A percentile compares a stretch with the other conserved stretches of the same genome.
Conservation (phyloP, 2,113 vertebrate genomes). For the Myrmecophaga tridactyla region DNA sequence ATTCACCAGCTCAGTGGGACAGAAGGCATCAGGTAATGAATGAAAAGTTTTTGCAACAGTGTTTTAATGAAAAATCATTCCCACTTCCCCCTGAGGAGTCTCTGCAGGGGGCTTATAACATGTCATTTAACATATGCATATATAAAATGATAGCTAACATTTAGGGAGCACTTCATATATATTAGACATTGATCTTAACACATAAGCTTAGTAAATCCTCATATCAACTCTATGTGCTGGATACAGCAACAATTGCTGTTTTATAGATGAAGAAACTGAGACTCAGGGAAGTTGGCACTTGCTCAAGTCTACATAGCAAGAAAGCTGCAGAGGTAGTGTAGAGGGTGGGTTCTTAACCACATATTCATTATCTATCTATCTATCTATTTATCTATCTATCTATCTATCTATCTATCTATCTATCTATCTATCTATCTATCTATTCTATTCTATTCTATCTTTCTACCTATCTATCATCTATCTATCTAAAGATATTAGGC, state of each 20-base stretch:
- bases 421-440: neutral
- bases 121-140: neutral
- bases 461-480: neutral
- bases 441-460: too few relatives aligned
- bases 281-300: neutral
- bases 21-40: neutral
- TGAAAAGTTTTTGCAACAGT: neutral
- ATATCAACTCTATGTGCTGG: neutral
- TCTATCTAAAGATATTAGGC: neutral
- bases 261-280: neutral
- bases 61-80: conserved; percentile 13
- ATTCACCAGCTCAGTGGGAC: neutral
- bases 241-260: neutral
- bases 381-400: neutral
- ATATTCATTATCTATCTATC: neutral
- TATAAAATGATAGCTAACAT: neutral
- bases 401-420: neutral
- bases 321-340: neutral
- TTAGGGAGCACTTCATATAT: neutral
- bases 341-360: neutral
- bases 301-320: neutral
- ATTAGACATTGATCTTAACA: neutral
- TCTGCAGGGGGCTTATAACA: neutral
- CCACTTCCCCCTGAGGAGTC: neutral
- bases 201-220: neutral